Evolutionary conservation across 2,797 vertebrate species (phyloP), one percentile per base, ranked within the genome.

Genomic region (Loriculus beryllinus): DNA sequence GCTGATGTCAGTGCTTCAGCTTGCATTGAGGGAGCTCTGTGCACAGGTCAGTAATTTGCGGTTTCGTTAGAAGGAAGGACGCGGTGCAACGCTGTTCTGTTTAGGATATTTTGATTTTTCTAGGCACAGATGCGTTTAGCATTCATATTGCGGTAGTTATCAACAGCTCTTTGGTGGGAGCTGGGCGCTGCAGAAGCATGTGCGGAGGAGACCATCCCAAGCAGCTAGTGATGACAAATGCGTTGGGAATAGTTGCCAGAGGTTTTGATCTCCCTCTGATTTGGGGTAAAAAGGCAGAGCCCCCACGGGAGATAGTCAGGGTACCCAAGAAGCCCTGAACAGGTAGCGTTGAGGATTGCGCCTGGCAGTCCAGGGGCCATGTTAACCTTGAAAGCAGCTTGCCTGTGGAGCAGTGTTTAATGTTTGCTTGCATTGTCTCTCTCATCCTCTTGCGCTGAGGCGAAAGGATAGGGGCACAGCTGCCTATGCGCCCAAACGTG

Each of bases 1-100:
- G 94, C 94, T 96, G 96, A 96, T 93, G 94, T 96, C 96, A 96
- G 96, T 95, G 94, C 93, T 94, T 95, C 92, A 87, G 95, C 92
- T 94, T 68, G 85, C 94, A 67, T 88, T 86, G 91, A 84, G 96
- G 92, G 92, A 96, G 93, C 94, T 93, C 93, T 83, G 74, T 60
- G 72, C 84, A 92, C 94, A 96, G 95, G 95, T 95, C 95, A 93
- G 95, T 96, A 89, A 96, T 95, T 78, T 95, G 95, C 87, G 84
- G 86, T 43, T 90, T 93, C 28, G 42, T 71, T 75, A 26, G 74
- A 57, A 88, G 59, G 91, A 75, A 45, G 86, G 82, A 86, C 11
- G 62, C 17, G n/a, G 23, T 33, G 90, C 84, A 3, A 63, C 23
- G 75, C 63, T 20, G 31, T 49, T 82, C 86, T 39, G 26, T 77